Percentiles rank a stretch among this genome's conserved stretches.
phyloP scores from a whole-genome alignment of 2,797 vertebrate species.

The Vipera ursinii region DNA sequence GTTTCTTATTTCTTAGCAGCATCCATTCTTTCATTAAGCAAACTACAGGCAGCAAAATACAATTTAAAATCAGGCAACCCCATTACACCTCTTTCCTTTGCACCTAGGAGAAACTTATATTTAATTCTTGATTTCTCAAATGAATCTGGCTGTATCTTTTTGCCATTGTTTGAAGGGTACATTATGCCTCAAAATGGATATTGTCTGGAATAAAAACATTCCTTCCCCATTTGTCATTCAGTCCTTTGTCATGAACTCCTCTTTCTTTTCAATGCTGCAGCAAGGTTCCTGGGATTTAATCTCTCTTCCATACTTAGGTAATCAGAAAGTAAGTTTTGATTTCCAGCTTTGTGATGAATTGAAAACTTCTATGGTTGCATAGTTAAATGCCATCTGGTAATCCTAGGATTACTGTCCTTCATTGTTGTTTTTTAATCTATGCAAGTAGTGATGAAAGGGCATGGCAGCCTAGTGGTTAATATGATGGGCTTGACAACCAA shows the following conservation, averaged over 20 bases:
- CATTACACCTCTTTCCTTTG: not conserved
- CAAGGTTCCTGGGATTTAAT: not conserved
- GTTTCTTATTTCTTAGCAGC: not conserved
- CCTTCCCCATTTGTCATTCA: not conserved
- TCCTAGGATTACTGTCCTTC: not conserved
- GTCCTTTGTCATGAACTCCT: not conserved
- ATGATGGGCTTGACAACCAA: too few relatives aligned
- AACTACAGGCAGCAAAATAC: not conserved
- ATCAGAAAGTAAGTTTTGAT: not conserved
- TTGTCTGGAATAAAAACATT: not conserved
- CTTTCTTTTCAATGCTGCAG: not conserved
- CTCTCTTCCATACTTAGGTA: not conserved
- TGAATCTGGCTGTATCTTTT: not conserved
- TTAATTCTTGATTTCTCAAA: not conserved
- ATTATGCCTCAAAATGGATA: not conserved
- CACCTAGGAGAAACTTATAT: not conserved
- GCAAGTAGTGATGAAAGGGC: not conserved
- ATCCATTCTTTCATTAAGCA: not conserved
- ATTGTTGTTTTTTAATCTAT: not conserved
- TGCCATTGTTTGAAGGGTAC: not conserved
- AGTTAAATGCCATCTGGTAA: not conserved
- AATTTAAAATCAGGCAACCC: not conserved
- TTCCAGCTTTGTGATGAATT: not conserved
- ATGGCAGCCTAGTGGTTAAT: too few relatives aligned
- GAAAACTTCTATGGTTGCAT: not conserved